Evolutionary conservation across 1,140 invertebrate genomes (phyloP).

Genomic region (Artemia franciscana): DNA sequence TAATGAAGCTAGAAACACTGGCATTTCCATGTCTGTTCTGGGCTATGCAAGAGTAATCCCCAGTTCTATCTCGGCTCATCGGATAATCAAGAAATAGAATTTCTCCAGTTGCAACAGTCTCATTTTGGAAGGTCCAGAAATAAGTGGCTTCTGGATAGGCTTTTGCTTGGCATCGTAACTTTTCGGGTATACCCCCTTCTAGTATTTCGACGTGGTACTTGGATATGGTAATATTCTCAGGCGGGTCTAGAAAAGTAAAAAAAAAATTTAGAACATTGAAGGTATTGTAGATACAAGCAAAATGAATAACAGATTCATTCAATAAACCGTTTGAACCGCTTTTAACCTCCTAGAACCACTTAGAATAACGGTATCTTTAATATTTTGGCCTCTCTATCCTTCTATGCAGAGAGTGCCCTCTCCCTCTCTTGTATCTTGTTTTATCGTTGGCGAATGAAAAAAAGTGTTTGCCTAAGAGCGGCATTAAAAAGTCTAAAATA

Average conservation of each 20-base stretch:
- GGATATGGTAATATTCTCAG: constrained; percentile 53
- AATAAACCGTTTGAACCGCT: too few species aligned
- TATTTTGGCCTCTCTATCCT: too few species aligned
- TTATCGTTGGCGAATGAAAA: too few species aligned
- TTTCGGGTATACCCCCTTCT: constrained; percentile 45
- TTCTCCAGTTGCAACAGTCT: constrained; percentile 25
- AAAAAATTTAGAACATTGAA: too few species aligned
- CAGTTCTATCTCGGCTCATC: constrained; percentile 33
- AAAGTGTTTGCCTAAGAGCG: too few species aligned
- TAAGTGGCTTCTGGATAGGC: constrained; percentile 34
- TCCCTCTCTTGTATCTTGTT: too few species aligned
- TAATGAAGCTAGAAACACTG: constrained; percentile 35
- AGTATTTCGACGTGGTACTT: constrained; percentile 41
- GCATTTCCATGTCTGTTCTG: constrained; percentile 44
- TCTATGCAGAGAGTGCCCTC: too few species aligned
- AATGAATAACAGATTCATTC: too few species aligned
- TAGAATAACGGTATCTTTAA: too few species aligned
- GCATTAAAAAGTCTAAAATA: too few species aligned
- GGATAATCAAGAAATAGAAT: constrained; percentile 30
- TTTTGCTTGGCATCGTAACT: constrained; percentile 46
- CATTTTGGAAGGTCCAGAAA: constrained; percentile 19
- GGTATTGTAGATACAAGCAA: too few species aligned
- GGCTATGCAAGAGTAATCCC: constrained; percentile 48
- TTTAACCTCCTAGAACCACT: too few species aligned
- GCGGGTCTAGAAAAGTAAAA: constrained; percentile 48